Conservation (phyloP, 2,888 invertebrate species). For the Aphidoletes aphidimyza region DNA sequence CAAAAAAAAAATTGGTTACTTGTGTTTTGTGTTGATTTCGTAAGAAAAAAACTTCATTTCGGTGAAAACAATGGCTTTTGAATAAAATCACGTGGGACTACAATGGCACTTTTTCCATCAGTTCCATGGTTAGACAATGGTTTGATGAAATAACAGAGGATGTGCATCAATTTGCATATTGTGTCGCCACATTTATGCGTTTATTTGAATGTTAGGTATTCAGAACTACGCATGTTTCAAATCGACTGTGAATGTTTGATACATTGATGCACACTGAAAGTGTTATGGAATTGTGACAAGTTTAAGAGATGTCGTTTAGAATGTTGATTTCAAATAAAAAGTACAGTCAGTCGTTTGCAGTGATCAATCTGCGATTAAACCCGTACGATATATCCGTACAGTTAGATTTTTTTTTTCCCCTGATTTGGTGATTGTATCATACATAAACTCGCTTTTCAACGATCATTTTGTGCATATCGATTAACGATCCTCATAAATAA, state of each 20-base stretch:
- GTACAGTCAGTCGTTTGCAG: background rate
- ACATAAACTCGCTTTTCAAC: background rate
- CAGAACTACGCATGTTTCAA: background rate
- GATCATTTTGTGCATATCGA: slow-evolving; percentile 7
- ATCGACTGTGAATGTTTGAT: background rate
- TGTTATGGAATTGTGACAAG: too few relatives aligned
- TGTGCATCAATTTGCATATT: slow-evolving; percentile 10
- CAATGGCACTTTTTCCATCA: background rate
- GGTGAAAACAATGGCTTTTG: background rate
- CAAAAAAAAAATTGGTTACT: background rate
- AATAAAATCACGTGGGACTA: background rate
- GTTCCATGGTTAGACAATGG: background rate
- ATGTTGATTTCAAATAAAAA: background rate
- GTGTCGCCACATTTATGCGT: background rate
- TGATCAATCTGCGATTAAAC: slow-evolving; percentile 2
- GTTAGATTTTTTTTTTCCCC: background rate
- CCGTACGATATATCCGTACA: background rate
- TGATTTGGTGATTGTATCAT: background rate
- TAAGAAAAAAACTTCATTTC: background rate
- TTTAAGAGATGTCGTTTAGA: too few relatives aligned
- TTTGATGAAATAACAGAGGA: background rate
- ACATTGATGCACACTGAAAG: background rate
- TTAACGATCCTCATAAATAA: slow-evolving; percentile 35
- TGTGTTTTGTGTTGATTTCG: background rate
- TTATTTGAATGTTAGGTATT: background rate